phyloP scores from a whole-genome alignment of 1,140 invertebrate species.

The Leptonema lineaticorne region DNA sequence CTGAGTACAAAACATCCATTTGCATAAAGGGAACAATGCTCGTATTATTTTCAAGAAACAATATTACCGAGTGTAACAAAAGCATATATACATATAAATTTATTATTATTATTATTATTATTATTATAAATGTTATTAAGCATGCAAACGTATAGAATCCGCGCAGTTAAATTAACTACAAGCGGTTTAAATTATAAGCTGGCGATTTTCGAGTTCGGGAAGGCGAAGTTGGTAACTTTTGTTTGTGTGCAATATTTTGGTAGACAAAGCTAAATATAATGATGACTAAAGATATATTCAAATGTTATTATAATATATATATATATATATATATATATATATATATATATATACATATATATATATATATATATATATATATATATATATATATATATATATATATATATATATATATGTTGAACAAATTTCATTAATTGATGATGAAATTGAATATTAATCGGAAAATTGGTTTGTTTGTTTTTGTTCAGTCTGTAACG shows the following conservation, averaged over 20 bases:
- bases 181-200: neutral
- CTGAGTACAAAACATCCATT: constrained; percentile 33
- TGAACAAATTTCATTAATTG: neutral
- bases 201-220: neutral
- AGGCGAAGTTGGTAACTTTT: too few relatives aligned
- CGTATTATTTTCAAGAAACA: constrained; percentile 16
- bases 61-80: constrained; percentile 9
- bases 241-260: too few relatives aligned
- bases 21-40: constrained; percentile 26
- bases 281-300: too few relatives aligned
- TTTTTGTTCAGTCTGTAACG: neutral
- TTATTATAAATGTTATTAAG: too few relatives aligned
- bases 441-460: neutral
- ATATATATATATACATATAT: neutral
- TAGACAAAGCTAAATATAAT: too few relatives aligned
- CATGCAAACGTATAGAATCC: neutral
- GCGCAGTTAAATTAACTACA: neutral
- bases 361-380: neutral
- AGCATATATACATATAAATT: neutral
- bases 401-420: neutral
- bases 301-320: too few relatives aligned
- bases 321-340: too few relatives aligned
- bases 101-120: too few relatives aligned
- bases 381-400: neutral
- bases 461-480: neutral